Conservation (phyloP, 2,888 invertebrate genomes). For the Vannuccia rotundouncinata region DNA sequence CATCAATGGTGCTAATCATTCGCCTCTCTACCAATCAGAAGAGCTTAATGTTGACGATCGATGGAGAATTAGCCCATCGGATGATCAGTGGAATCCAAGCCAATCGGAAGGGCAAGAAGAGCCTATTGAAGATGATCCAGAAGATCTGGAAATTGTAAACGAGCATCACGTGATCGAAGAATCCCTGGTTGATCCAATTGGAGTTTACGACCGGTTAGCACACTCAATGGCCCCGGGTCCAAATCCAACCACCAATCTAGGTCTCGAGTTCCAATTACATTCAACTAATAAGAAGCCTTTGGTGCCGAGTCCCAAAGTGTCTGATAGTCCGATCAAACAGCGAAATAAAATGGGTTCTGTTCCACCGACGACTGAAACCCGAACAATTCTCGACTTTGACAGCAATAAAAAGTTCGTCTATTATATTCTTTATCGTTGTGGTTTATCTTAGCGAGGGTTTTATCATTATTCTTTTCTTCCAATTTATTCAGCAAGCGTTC, state of each 20-base stretch:
- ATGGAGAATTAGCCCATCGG: not conserved
- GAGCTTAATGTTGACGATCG: not conserved
- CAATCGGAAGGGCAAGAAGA: not conserved
- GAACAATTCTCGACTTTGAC: not conserved
- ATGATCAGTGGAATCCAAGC: not conserved
- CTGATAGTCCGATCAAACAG: conserved; percentile 8
- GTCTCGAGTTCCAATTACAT: too few relatives aligned
- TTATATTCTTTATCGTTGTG: not conserved
- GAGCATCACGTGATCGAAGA: conserved; percentile 4
- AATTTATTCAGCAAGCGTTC: not conserved
- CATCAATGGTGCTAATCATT: too few relatives aligned
- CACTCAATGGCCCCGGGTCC: not conserved
- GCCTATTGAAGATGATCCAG: conserved; percentile 8
- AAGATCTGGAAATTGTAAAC: conserved; percentile 29
- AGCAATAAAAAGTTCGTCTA: not conserved
- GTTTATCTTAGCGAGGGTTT: too few relatives aligned
- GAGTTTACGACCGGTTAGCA: conserved; percentile 19
- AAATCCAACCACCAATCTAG: not conserved
- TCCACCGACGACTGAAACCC: not conserved
- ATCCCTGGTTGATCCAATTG: conserved; percentile 32
- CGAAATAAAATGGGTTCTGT: not conserved
- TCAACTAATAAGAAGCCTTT: not conserved
- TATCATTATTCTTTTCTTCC: not conserved
- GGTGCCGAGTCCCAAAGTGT: not conserved
- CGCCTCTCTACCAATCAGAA: too few relatives aligned